Evolutionary conservation across 1,140 invertebrate species (phyloP), one percentile per base, ranked within the genome.

Genomic region (Orussus abietinus): DNA sequence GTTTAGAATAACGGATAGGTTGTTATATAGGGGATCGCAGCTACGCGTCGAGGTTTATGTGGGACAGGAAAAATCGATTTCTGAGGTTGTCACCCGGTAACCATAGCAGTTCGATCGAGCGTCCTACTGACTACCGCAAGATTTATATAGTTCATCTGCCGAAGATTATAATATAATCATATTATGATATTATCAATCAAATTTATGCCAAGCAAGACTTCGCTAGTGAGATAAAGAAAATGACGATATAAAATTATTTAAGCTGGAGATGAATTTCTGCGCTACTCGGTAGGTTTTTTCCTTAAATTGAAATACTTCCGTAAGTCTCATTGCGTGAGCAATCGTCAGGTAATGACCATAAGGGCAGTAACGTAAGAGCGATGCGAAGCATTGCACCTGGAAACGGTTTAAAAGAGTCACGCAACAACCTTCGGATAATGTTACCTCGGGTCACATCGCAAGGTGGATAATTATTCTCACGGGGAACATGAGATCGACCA

Each of bases 101-200:
- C 59, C 55, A 62, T 62, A 59, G 57, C 44, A 62, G 50, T 57
- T 59, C 49, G 46, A 53, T 55, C 55, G 47, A 25, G n/a, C n/a
- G n/a, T n/a, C n/a, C n/a, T n/a, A n/a, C n/a, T n/a, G n/a, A 25
- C 22, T 6, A 25, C 22, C n/a, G 22, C 22, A 25, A 25, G 6
- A n/a, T 25, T 6, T 25, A 25, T 25, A 25, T n/a, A 25, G 6
- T 25, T 6, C 6, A 25, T 25, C 6, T 25, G 6, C 22, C 6
- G n/a, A 25, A n/a, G 6, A 25, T 25, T 25, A 7, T 25, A 6
- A 7, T 7, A n/a, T 7, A 25, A 25, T 25, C n/a, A 7, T 25
- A 25, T n/a, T 25, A n/a, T 25, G 6, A 25, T n/a, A 25, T 25
- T 25, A 25, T 25, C 22, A 25, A 6, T 7, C n/a, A 25, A 7